Base-by-base conservation (phyloP, 2,113 vertebrate genomes). In the Dissostichus mawsoni region DNA sequence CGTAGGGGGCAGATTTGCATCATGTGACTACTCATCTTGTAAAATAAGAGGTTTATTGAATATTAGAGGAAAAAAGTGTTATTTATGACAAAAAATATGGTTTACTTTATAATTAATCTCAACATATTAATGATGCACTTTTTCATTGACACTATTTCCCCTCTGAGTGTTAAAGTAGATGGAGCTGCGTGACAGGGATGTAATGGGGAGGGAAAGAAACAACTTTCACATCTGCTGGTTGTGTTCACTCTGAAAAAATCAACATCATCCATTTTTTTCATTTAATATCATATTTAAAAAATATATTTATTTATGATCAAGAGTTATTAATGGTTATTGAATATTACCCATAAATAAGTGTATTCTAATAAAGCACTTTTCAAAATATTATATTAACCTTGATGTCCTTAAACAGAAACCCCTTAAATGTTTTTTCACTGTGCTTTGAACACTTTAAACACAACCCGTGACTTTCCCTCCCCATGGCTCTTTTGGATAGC, bases 121-220 rank as follows among this genome's bases (percentile, higher is more conserved):
- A 84, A 79, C 88, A 86, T 94, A 87, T 93, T 86, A 86, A 90
- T 91, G 86, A 92, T 91, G 93, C 93, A 95, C 94, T 94, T 95
- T 95, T 94, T 90, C 80, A 92, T 86, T 81, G 66, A 85, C 82
- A 76, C 81, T 80, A 85, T 85, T 83, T 85, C 80, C 87, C 90
- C 78, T 78, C 47, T 79, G 85, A 80, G 84, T 78, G 83, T 83
- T 90, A 78, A 80, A 86, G 69, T 63, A 76, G 41, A 73, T 78
- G 74, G 74, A 89, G 52, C 14, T 59, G 77, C 74, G 72, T 82
- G 78, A 85, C 81, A 85, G 80, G 79, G 80, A 76, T 76, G 79
- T 63, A 80, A 64, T 59, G 67, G 58, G 79, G 80, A 83, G 77
- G 75, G 82, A 33, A 86, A 68, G 69, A 41, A 53, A 71, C 69